phyloP scores from a whole-genome alignment of 2,113 vertebrate genomes.

The Sitta europaea region DNA sequence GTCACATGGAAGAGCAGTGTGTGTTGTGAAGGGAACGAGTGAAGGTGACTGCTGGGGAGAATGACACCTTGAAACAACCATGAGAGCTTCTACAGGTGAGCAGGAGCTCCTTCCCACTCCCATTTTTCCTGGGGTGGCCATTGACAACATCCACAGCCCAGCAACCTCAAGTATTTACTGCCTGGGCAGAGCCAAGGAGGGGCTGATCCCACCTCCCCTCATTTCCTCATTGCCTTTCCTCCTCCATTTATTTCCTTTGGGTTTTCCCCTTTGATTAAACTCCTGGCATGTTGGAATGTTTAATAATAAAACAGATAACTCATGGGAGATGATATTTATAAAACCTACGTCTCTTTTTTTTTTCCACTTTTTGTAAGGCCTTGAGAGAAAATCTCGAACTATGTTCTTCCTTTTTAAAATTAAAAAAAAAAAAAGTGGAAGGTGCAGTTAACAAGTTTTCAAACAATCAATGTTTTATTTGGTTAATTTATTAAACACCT shows the following conservation, averaged over 20 bases:
- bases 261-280: slow-evolving; percentile 57
- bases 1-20: background rate
- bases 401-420: background rate
- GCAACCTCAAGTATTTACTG: background rate
- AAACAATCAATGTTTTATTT: slow-evolving; percentile 76
- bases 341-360: background rate
- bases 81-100: background rate
- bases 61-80: background rate
- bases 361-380: background rate
- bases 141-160: rapidly evolving
- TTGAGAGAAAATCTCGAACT: background rate
- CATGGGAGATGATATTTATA: slow-evolving; percentile 53
- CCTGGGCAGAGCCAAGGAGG: background rate
- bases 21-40: background rate
- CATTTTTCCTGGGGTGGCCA: background rate
- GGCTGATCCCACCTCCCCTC: background rate
- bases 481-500: slow-evolving; percentile 76
- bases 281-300: slow-evolving; percentile 30
- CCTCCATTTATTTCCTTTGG: slow-evolving; percentile 43
- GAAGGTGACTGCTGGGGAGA: background rate
- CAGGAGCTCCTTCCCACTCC: background rate
- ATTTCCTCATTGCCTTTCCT: slow-evolving; percentile 22
- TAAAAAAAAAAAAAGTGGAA: background rate
- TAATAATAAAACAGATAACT: slow-evolving; percentile 49
- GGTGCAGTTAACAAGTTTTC: slow-evolving; percentile 40